phyloP scores from a whole-genome alignment of 2,113 vertebrate species.

The Varanus komodoensis region DNA sequence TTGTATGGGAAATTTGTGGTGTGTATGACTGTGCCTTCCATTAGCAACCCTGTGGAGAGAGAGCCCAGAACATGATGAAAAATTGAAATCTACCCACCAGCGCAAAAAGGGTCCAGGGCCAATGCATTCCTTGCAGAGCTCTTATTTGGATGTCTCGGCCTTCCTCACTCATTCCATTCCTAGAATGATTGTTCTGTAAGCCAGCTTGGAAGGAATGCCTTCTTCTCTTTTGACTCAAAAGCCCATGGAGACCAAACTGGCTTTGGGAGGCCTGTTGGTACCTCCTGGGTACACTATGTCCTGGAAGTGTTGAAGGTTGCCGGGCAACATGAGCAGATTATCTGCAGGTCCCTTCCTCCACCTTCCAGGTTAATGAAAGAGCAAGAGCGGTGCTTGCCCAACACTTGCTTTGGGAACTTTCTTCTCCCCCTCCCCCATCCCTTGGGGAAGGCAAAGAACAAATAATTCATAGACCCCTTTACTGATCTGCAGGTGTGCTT shows the following conservation, averaged over 20 bases:
- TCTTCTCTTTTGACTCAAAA: not conserved
- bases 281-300: not conserved
- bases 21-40: too few relatives aligned
- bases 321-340: constrained; percentile 13
- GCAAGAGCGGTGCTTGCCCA: not conserved
- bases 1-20: too few relatives aligned
- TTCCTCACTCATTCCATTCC: constrained; percentile 43
- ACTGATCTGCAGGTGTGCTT: not conserved
- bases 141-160: constrained; percentile 60
- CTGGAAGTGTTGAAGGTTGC: not conserved
- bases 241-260: not conserved
- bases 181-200: constrained; percentile 51
- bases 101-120: too few relatives aligned
- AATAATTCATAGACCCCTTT: not conserved
- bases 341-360: not conserved
- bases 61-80: too few relatives aligned
- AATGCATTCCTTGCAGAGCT: constrained; percentile 55
- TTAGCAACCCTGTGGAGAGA: too few relatives aligned
- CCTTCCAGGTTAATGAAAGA: constrained; percentile 5
- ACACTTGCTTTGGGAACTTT: not conserved
- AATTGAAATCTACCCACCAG: too few relatives aligned
- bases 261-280: not conserved
- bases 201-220: not conserved
- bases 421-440: too few relatives aligned
- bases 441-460: not conserved